Evolutionary conservation across 2,113 vertebrate species (phyloP), one percentile per base, ranked within the genome.

Genomic region (Tachuris rubrigastra): DNA sequence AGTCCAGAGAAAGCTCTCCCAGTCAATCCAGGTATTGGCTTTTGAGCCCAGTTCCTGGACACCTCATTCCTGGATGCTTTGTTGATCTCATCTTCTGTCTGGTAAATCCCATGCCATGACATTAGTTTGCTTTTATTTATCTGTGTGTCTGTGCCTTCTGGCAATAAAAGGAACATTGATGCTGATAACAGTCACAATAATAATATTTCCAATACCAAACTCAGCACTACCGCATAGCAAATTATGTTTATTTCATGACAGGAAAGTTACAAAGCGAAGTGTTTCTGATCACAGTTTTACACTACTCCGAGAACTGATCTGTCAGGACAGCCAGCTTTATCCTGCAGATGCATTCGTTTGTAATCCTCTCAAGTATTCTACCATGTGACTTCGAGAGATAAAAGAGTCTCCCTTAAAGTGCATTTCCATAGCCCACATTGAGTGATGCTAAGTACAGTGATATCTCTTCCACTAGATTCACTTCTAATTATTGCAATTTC

Each of bases 311-410:
- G 58, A 94, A 94, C 90, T 95, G 95, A 95, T 94, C 92, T 89
- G 30, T 78, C 15, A 3, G 81, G 91, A 91, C 93, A 93, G 90
- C 85, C 84, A 76, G 65, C 72, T 97, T 96, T 94, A 93, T 94
- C 79, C 95, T 86, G 65, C 85, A 81, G 82, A 93, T 60, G 84
- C 81, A 92, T 86, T 92, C 65, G 72, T 94, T 89, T 93, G 56
- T 89, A 96, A 96, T 96, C 95, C 93, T 95, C 88, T 93, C 60
- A 96, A 91, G 73, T 92, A 89, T 95, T 94, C 77, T 78, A 42
- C 76, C 96, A 92, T 87, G 92, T 95, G 96, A 97, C 88, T 94
- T 58, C 10, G 33, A 52, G 53, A 96, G 95, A 96, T 93, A 85
- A 96, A 97, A 93, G 79, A 93, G 49, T 37, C 56, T 93, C 42